These are phyloP conservation scores for Toxotes chatareus DNA, from an alignment of 2,113 vertebrate species.

Conservation along the genomic window DNA sequence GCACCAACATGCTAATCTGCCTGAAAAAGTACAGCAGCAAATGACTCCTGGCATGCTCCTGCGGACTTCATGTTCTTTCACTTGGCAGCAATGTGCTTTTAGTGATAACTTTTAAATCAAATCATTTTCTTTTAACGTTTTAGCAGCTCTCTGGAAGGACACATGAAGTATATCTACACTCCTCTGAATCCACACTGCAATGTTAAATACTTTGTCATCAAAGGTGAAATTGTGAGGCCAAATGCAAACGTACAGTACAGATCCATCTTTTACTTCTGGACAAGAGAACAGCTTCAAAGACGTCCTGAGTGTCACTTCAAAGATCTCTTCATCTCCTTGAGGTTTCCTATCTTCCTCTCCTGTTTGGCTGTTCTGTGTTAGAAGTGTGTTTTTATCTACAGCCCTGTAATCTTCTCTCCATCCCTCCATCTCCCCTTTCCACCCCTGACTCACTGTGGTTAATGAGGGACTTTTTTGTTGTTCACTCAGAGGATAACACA, in stretches of 20 bases:
- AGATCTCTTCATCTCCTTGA: conserved; percentile 69
- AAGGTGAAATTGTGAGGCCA: conserved; percentile 59
- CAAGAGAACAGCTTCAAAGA: conserved; percentile 73
- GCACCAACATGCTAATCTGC: conserved; percentile 20
- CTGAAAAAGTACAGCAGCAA: conserved; percentile 35
- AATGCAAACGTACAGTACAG: conserved; percentile 35
- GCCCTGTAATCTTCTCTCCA: conserved; percentile 49
- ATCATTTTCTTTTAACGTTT: conserved; percentile 34
- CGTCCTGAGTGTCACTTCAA: conserved; percentile 73
- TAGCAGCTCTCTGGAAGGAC: conserved; percentile 19
- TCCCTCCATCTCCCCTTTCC: conserved; percentile 24
- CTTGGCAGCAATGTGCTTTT: conserved; percentile 38
- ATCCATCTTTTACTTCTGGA: conserved; percentile 59
- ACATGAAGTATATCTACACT: neutral
- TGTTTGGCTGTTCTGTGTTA: conserved; percentile 54
- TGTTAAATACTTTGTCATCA: conserved; percentile 56
- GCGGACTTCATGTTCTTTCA: conserved; percentile 38
- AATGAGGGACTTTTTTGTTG: conserved; percentile 60
- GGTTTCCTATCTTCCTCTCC: conserved; percentile 55
- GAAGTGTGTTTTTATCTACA: conserved; percentile 70
- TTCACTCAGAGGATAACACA: conserved; percentile 55
- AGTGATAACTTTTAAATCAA: conserved; percentile 56
- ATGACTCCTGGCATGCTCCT: conserved; percentile 14
- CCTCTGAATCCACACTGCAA: conserved; percentile 16
- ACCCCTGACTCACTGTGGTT: conserved; percentile 40